Evolutionary conservation across 1,140 invertebrate genomes (phyloP).

Genomic region (Lordiphosa mommai): DNA sequence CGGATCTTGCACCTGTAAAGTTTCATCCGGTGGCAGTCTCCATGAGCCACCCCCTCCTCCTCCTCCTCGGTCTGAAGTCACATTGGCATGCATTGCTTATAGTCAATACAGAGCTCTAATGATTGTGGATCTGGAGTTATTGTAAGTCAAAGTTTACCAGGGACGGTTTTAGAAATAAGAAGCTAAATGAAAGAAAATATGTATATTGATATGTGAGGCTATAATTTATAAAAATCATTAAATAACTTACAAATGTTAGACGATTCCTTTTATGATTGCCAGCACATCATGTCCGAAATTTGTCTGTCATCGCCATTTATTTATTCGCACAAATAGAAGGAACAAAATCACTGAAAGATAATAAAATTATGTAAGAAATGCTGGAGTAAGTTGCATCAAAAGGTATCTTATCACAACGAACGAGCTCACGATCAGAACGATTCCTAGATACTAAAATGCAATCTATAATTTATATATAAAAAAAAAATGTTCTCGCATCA

Average conservation of each 20-base stretch:
- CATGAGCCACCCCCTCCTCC: conserved; percentile 85
- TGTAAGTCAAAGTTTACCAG: conserved; percentile 22
- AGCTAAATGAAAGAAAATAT: conserved; percentile 9
- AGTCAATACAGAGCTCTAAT: conserved; percentile 14
- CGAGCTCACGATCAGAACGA: too few relatives aligned
- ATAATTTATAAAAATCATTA: background rate
- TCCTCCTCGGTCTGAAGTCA: conserved; percentile 86
- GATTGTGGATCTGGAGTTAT: conserved; percentile 19
- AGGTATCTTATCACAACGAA: too few relatives aligned
- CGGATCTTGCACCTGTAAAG: conserved; percentile 91
- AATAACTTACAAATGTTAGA: background rate
- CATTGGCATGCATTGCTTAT: conserved; percentile 88
- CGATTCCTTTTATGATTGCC: conserved; percentile 11
- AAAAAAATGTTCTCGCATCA: too few relatives aligned
- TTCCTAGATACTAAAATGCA: too few relatives aligned
- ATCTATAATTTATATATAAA: too few relatives aligned
- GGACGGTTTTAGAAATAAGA: conserved; percentile 40
- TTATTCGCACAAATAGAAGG: background rate
- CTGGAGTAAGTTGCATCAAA: too few relatives aligned
- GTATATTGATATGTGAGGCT: background rate
- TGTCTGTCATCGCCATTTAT: conserved; percentile 26
- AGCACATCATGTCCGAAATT: conserved; percentile 16
- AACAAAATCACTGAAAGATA: conserved; percentile 10
- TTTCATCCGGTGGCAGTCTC: conserved; percentile 92
- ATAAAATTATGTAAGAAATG: background rate